These are phyloP conservation scores for Babylonia areolata DNA, from an alignment of 1,140 invertebrate species.

Conservation along the genomic window DNA sequence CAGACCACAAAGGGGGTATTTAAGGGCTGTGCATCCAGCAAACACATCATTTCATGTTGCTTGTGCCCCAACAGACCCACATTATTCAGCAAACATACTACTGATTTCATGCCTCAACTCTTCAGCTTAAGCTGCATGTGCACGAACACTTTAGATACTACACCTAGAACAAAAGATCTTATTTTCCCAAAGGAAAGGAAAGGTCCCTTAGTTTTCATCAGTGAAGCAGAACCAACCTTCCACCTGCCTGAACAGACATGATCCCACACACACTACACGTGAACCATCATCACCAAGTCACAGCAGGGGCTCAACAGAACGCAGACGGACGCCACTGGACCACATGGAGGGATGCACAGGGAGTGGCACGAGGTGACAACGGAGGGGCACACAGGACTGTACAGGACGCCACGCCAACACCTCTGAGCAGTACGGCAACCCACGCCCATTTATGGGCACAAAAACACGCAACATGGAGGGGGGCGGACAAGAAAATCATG, in stretches of 20 bases:
- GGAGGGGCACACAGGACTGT: background rate
- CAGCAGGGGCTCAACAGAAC: background rate
- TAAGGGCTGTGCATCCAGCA: no score
- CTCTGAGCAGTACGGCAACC: conserved; percentile 9
- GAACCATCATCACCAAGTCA: background rate
- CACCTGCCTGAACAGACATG: background rate
- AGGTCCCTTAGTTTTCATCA: no score
- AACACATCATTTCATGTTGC: no score
- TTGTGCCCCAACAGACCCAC: no score
- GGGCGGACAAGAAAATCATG: conserved; percentile 39
- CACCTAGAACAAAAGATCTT: no score
- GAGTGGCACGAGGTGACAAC: background rate
- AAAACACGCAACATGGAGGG: conserved; percentile 34
- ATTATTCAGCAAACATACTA: no score
- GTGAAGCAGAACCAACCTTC: no score
- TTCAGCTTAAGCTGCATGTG: no score
- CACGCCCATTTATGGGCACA: background rate
- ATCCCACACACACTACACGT: background rate
- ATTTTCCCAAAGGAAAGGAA: no score
- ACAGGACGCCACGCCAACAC: conserved; percentile 29
- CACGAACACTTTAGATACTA: no score
- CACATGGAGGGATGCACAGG: background rate
- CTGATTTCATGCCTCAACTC: no score
- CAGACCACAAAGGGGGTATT: no score
- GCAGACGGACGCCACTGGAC: conserved; percentile 23